Evolutionary conservation across 1,140 invertebrate genomes (phyloP), one percentile per base, ranked within the genome.

Genomic region (Trichomalopsis sarcophagae): DNA sequence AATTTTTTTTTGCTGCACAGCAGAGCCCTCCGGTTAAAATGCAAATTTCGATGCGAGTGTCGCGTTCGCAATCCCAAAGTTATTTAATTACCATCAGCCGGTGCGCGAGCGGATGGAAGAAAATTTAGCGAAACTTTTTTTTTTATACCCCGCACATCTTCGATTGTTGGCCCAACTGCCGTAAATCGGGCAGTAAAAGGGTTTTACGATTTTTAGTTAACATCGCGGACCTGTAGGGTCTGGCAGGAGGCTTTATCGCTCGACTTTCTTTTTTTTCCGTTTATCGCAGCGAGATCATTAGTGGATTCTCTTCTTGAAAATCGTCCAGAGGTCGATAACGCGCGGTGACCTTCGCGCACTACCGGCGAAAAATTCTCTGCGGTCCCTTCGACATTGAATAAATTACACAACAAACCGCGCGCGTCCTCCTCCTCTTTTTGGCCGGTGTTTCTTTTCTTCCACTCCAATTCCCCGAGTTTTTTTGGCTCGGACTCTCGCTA

Each of bases 181-280:
- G 78, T 81, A 78, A 78, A 78, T 78, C 76, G 47, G 21, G 62
- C 66, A 68, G 47, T 69, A 69, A 81, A 81, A 69, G 66, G 78
- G 33, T 68, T 81, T 69, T n/a, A 69, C 78, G 78, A 81, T 81
- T 81, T 81, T 81, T 81, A 81, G 62, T 81, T 47, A 81, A 81
- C 78, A 69, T 27, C 30, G 55, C 2, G 14, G 55, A 62, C 17
- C 5, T 62, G n/a, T 62, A 21, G 14, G 11, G 13, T 50, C 13
- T 10, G 47, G n/a, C 68, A n/a, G n/a, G 27, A n/a, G 3, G 27
- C 69, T 30, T 36, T 73, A 73, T 36, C 27, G 69, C 27, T 30
- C 69, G 23, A 44, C 40, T 73, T 36, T 23, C 21, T 27, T 71
- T 33, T 73, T 73, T 44, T 75, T 47, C 9, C 27, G 30, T 55